Evolutionary conservation across 2,113 vertebrate species (phyloP), one percentile per base, ranked within the genome.

Genomic region (Alouatta palliata): DNA sequence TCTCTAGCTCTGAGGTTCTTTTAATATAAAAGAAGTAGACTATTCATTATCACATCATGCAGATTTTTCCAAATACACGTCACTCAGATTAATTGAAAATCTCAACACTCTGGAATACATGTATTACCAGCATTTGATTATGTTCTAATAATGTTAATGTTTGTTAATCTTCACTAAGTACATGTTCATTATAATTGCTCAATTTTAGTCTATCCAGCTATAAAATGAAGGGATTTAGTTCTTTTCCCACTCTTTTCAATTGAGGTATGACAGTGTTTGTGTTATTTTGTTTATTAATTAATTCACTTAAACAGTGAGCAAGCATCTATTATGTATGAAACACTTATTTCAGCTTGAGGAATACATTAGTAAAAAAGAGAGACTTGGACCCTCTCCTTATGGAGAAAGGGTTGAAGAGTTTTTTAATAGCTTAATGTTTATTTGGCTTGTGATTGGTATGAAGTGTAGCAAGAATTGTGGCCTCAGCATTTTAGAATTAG

Each of bases 1-100:
- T 47, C 47, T 96, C 23, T 54, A 91, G 10, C 19, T 92, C n/a
- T 68, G 23, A 73, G 21, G 2, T 85, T 93, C 17, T 91, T 84
- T 45, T 92, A 76, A 85, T 70, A 66, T 77, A 71, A 87, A 96
- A 88, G 19, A 82, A 70, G 19, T 71, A 27, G 8, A 2, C 49
- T 75, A 21, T 27, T 91, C 49, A 58, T 80, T 90, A 21, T 90
- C 23, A 95, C 8, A 56, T 8, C 30, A 30, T 35, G 81, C 16
- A 92, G 27, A 79, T 77, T 11, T 10, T 93, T 93, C n/a, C 52
- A 91, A 79, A 64, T 81, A 68, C 23, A 83, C 87, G 54, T 70
- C 75, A 87, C 45, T 92, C 27, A 64, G 45, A 45, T 87, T 97
- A 94, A 97, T 87, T 96, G 87, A 96, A 97, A 96, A 84, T 91